phyloP scores from a whole-genome alignment of 2,888 invertebrate species.

The Rhaphigaster nebulosa region DNA sequence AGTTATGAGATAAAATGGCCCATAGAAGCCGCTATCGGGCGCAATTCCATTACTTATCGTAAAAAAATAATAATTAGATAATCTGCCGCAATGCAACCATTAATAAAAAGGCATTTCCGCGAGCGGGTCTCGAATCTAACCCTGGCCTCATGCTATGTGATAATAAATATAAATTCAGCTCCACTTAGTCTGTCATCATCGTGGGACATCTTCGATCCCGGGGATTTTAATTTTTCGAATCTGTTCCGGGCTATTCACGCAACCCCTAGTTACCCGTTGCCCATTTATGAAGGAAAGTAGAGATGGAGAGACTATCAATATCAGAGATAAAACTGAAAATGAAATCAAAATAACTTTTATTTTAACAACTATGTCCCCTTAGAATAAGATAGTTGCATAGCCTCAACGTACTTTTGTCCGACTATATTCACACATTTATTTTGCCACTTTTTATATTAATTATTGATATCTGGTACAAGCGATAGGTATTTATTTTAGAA shows the following conservation, averaged over 20 bases:
- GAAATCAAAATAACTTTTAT: too few species aligned
- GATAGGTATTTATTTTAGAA: too few species aligned
- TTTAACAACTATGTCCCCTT: too few species aligned
- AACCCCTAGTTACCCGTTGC: not conserved
- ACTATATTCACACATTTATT: too few species aligned
- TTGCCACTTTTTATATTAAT: too few species aligned
- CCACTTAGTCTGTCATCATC: conserved; percentile 42
- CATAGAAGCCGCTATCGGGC: not conserved
- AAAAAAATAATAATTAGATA: conserved; percentile 15
- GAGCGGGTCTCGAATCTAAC: not conserved
- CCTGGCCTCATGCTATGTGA: not conserved
- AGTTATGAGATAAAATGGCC: not conserved
- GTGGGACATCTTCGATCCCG: not conserved
- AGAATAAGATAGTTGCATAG: too few species aligned
- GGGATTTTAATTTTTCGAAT: not conserved
- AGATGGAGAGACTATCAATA: not conserved
- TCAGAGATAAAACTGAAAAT: not conserved
- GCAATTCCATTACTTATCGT: not conserved
- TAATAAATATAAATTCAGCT: conserved; percentile 36
- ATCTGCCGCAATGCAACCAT: not conserved
- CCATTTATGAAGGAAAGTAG: not conserved
- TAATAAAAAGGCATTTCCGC: conserved; percentile 23
- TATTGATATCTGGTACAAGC: too few species aligned
- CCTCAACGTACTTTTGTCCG: too few species aligned
- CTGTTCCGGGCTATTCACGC: not conserved